These are phyloP conservation scores for Misgurnus anguillicaudatus DNA, from an alignment of 2,113 vertebrate species.

Conservation along the genomic window DNA sequence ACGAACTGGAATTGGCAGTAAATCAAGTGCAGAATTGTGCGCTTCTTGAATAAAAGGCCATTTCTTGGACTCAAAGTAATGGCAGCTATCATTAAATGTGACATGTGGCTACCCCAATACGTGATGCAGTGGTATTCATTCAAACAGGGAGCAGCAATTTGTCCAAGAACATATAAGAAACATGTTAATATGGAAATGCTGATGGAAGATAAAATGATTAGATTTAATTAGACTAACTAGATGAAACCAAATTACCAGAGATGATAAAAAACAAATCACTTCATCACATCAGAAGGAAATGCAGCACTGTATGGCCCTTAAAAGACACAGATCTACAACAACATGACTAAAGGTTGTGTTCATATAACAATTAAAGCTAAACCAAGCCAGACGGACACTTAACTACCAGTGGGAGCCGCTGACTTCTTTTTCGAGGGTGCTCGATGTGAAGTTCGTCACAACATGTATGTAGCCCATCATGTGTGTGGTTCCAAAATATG, in stretches of 20 bases:
- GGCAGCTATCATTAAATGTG: constrained; percentile 29
- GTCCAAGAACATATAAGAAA: neutral
- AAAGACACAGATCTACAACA: too few species aligned
- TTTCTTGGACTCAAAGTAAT: constrained; percentile 30
- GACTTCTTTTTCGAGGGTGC: too few species aligned
- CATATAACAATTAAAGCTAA: neutral
- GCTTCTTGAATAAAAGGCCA: neutral
- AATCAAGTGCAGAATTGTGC: constrained; percentile 5
- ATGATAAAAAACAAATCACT: neutral
- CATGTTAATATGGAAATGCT: neutral
- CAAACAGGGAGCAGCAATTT: neutral
- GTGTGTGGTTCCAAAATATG: too few species aligned
- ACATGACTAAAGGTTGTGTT: too few species aligned
- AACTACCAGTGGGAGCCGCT: too few species aligned
- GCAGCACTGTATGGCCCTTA: neutral
- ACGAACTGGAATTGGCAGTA: neutral
- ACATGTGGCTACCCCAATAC: neutral
- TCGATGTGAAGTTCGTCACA: too few species aligned
- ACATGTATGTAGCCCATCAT: too few species aligned
- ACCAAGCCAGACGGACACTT: too few species aligned
- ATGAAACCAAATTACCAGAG: neutral
- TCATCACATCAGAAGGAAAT: neutral
- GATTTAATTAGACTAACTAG: neutral
- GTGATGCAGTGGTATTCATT: neutral
- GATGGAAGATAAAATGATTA: neutral